These are phyloP conservation scores for Vulpes ferrilata DNA, from an alignment of 2,113 vertebrate genomes.

Conservation along the genomic window DNA sequence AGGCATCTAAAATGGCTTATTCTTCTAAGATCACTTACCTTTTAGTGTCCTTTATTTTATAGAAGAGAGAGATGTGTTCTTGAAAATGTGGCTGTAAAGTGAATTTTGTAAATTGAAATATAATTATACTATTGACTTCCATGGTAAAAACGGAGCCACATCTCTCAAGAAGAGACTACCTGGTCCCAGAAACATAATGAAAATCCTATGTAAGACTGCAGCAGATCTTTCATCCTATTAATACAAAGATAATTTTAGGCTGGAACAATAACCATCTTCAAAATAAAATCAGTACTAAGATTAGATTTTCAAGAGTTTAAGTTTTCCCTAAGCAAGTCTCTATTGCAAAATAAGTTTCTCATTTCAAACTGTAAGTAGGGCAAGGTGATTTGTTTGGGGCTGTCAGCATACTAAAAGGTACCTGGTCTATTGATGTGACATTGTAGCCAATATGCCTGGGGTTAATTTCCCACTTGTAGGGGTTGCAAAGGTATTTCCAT, in stretches of 20 bases:
- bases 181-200: constrained; percentile 18
- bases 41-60: neutral
- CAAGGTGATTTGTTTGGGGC: neutral
- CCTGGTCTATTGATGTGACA: neutral
- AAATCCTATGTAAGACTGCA: neutral
- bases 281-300: constrained; percentile 1
- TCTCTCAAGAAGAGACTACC: neutral
- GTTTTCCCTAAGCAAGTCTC: neutral
- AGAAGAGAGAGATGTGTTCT: neutral
- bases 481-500: neutral
- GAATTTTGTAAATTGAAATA: constrained; percentile 37
- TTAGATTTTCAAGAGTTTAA: constrained; percentile 13
- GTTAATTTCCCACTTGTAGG: neutral
- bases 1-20: neutral
- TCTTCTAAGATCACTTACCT: constrained; percentile 13
- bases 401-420: neutral
- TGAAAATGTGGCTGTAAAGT: constrained; percentile 14
- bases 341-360: neutral
- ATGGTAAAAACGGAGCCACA: neutral
- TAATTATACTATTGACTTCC: constrained; percentile 33
- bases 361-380: neutral
- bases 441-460: neutral
- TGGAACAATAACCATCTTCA: constrained; percentile 8
- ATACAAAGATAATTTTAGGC: constrained; percentile 18
- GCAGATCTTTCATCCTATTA: constrained; percentile 34